phyloP scores from a whole-genome alignment of 1,140 invertebrate genomes.

The Camponotus vicinus region DNA sequence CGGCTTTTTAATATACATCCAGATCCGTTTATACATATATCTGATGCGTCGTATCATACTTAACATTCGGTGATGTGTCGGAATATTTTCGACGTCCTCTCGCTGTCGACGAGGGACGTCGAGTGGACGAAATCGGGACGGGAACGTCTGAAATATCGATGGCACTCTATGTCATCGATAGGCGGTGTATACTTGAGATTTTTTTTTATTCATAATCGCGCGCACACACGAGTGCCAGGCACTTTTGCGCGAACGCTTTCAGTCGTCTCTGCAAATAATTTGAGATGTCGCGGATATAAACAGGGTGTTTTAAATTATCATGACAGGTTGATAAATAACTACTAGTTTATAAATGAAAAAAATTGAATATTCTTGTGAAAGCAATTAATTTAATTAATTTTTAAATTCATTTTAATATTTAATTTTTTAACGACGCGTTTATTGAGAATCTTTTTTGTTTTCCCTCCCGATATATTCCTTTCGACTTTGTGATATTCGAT shows the following conservation, averaged over 20 bases:
- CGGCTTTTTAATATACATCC: conserved; percentile 1
- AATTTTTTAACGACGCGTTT: too few species aligned
- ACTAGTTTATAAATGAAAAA: too few species aligned
- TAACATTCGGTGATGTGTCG: neutral
- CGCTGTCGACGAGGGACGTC: neutral
- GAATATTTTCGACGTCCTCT: conserved; percentile 2
- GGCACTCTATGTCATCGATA: neutral
- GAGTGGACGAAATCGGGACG: neutral
- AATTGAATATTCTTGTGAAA: too few species aligned
- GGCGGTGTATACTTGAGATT: neutral
- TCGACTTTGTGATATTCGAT: conserved; percentile 18
- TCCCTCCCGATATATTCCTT: neutral
- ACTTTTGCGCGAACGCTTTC: neutral
- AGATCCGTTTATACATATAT: neutral
- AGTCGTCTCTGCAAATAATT: neutral
- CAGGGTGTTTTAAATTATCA: neutral
- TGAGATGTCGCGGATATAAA: neutral
- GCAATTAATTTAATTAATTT: too few species aligned
- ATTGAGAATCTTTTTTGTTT: too few species aligned
- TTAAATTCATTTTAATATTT: too few species aligned
- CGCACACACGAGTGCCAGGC: neutral
- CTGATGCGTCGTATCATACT: neutral
- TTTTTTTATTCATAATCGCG: conserved; percentile 22
- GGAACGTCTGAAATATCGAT: conserved; percentile 3
- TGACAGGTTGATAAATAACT: too few species aligned